phyloP scores from a whole-genome alignment of 1,140 invertebrate genomes.

The Sycophaga agraensis region DNA sequence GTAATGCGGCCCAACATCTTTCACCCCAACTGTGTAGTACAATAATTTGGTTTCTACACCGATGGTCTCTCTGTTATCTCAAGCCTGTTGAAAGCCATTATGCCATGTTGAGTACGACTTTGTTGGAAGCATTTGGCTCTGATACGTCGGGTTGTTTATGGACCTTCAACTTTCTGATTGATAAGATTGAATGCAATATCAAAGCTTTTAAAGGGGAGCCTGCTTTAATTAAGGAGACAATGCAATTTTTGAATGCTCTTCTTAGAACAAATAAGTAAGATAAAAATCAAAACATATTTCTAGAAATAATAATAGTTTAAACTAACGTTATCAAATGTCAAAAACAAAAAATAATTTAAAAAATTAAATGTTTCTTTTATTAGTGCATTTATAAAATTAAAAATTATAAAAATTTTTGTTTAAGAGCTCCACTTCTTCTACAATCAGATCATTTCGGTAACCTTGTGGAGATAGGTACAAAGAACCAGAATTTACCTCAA shows the following conservation, averaged over 20 bases:
- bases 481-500: constrained; percentile 55
- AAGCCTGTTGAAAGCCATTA: constrained; percentile 70
- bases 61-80: constrained; percentile 77
- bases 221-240: constrained; percentile 62
- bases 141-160: constrained; percentile 63
- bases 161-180: constrained; percentile 65
- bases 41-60: constrained; percentile 78
- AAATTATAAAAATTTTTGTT: too few species aligned
- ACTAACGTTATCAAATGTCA: too few species aligned
- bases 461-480: constrained; percentile 54
- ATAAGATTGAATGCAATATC: constrained; percentile 65
- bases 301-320: too few species aligned
- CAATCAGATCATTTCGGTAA: constrained; percentile 44
- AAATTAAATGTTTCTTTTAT: too few species aligned
- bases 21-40: constrained; percentile 81
- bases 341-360: too few species aligned
- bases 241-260: constrained; percentile 61
- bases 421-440: too few species aligned
- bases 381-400: too few species aligned
- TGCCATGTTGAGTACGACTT: constrained; percentile 60
- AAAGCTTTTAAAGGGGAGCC: constrained; percentile 63
- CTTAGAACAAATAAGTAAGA: too few species aligned
- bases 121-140: constrained; percentile 65
- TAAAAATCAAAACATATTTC: too few species aligned
- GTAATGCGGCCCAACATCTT: constrained; percentile 64